These are phyloP conservation scores for Dipodomys stephensi DNA, from an alignment of 2,113 vertebrate species.

Conservation along the genomic window DNA sequence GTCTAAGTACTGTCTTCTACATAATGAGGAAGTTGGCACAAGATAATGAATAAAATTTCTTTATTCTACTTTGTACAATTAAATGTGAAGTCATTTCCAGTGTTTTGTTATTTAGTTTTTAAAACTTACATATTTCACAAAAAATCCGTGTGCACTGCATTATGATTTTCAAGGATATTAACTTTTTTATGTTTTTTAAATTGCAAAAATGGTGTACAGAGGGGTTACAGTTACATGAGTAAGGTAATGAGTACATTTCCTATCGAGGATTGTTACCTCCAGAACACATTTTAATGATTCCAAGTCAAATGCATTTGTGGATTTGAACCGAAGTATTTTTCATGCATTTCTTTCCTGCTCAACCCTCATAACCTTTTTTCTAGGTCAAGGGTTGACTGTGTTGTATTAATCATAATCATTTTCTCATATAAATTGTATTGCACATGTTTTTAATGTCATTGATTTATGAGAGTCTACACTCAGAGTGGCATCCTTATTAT, in stretches of 20 bases:
- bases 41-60: neutral
- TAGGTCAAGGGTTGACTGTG: constrained; percentile 77
- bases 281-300: constrained; percentile 33
- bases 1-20: neutral
- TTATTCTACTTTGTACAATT: neutral
- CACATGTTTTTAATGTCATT: constrained; percentile 76
- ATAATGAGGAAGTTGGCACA: neutral
- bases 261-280: neutral
- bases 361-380: constrained; percentile 32
- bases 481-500: constrained; percentile 59
- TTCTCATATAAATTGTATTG: constrained; percentile 70
- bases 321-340: neutral
- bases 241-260: neutral
- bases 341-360: neutral
- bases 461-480: constrained; percentile 77
- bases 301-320: neutral
- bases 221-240: too few species aligned
- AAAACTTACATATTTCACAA: constrained; percentile 11
- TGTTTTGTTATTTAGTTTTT: neutral
- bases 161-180: constrained; percentile 32
- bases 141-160: neutral
- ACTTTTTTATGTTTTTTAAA: neutral
- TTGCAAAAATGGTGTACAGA: too few species aligned
- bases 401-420: constrained; percentile 72
- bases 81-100: neutral